Evolutionary conservation across 2,888 invertebrate species (phyloP), one percentile per base, ranked within the genome.

Genomic region (Drosophila pseudotakahashii): DNA sequence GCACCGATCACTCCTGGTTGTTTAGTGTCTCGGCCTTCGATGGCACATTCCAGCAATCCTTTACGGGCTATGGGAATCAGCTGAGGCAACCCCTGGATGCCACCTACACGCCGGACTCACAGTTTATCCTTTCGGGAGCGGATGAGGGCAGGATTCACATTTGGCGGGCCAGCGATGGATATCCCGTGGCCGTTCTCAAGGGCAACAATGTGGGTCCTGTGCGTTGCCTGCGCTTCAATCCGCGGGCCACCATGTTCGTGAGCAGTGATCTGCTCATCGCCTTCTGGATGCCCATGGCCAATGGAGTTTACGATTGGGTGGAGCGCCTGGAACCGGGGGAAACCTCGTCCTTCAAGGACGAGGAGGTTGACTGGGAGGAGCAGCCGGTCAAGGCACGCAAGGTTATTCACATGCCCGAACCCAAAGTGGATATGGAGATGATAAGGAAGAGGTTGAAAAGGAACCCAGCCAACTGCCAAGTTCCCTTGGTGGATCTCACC

Each of bases 71-170:
- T 16, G 4, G 19, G 2, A 82, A 85, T 23, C n/a, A 16, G 4
- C 7, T 50, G 11, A 53, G 59, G 3, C 9, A 61, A 50, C 42
- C 74, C 0, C 26, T 78, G 50, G 68, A 74, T 34, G 61, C 61
- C 6, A 53, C 72, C 41, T 80, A 30, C 34, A 63, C 77, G 2
- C 48, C 79, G 16, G 84, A 83, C 26, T 86, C 84, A 0, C 73
- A 79, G 57, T 76, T 71, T 10, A 50, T 83, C 0, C 30, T 83
- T 3, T 55, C 64, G 2, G 81, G 81, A 4, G 63, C 74, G 6
- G 81, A 83, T 36, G 58, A 7, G 6, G 84, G 84, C 0, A 34
- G 68, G 7, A 44, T 86, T 0, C 74, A 77, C 55, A 60, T 83
- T 10, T 86, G 82, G 87, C n/a, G 54, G 7, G 79, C 77, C 0